Evolutionary conservation across 2,888 invertebrate genomes (phyloP).

Genomic region (Mythimna pallens): DNA sequence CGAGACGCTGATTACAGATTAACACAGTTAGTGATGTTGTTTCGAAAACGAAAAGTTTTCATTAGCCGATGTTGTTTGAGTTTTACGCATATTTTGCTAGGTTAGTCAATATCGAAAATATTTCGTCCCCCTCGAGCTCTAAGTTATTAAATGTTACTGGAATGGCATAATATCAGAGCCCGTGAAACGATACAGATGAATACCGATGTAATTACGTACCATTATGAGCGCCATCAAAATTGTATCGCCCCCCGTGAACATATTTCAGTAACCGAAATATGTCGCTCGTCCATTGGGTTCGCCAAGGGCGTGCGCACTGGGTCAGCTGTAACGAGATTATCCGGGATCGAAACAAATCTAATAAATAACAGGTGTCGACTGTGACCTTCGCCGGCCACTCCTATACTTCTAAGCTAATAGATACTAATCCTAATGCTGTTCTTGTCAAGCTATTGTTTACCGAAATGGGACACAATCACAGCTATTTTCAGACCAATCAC

Average conservation of each 20-base stretch:
- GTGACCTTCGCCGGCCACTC: slow-evolving; percentile 75
- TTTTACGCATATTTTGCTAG: background rate
- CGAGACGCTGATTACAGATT: slow-evolving; percentile 21
- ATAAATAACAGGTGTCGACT: slow-evolving; percentile 85
- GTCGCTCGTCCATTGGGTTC: slow-evolving; percentile 51
- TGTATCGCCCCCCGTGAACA: slow-evolving; percentile 40
- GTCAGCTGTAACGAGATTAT: slow-evolving; percentile 83
- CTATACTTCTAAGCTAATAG: slow-evolving; percentile 70
- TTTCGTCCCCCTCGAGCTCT: slow-evolving; percentile 2
- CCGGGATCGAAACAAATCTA: slow-evolving; percentile 86
- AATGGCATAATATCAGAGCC: slow-evolving; percentile 45
- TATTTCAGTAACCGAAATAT: slow-evolving; percentile 61
- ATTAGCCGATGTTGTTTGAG: background rate
- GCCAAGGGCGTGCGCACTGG: slow-evolving; percentile 63
- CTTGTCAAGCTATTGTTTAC: slow-evolving; percentile 64
- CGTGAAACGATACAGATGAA: slow-evolving; percentile 43
- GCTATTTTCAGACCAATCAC: slow-evolving; percentile 52
- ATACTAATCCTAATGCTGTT: slow-evolving; percentile 60
- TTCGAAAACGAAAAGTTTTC: background rate
- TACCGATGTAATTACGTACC: slow-evolving; percentile 54
- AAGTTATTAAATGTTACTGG: slow-evolving; percentile 35
- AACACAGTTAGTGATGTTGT: slow-evolving; percentile 17
- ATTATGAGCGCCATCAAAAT: slow-evolving; percentile 54
- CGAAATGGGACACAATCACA: slow-evolving; percentile 53
- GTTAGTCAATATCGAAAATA: slow-evolving; percentile 13